phyloP scores from a whole-genome alignment of 1,140 invertebrate species.

The Aphaenogaster ashmeadi region DNA sequence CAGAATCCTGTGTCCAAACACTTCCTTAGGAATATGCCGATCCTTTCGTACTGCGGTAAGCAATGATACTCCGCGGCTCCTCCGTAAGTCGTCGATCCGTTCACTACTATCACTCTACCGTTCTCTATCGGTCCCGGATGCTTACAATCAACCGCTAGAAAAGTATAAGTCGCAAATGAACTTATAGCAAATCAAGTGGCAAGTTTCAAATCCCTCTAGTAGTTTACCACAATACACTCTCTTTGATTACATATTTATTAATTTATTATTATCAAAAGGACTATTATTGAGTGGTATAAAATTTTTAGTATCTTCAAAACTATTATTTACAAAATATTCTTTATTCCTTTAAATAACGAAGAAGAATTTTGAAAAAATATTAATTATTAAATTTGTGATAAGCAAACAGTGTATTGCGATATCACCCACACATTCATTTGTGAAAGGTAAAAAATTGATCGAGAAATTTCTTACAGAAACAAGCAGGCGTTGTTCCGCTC shows the following conservation, averaged over 20 bases:
- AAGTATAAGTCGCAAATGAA: background rate
- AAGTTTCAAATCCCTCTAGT: background rate
- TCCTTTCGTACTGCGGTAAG: slow-evolving; percentile 93
- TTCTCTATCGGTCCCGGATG: slow-evolving; percentile 93
- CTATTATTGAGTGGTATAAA: background rate
- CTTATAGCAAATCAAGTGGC: no score
- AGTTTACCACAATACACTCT: background rate
- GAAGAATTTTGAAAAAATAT: background rate
- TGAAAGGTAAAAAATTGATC: background rate
- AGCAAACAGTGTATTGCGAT: background rate
- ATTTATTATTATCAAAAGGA: background rate
- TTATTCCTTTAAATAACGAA: background rate
- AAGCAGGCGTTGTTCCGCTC: slow-evolving; percentile 93
- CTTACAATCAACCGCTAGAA: slow-evolving; percentile 93
- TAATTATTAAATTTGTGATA: background rate
- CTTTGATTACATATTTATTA: background rate
- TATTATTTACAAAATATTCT: background rate
- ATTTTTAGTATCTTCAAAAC: background rate
- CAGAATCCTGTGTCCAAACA: slow-evolving; percentile 94
- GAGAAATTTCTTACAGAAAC: slow-evolving; percentile 91
- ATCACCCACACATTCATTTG: background rate
- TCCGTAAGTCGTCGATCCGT: slow-evolving; percentile 93
- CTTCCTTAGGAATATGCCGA: slow-evolving; percentile 93
- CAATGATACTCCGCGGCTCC: slow-evolving; percentile 96
- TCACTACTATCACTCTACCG: slow-evolving; percentile 94